Evolutionary conservation across 2,113 vertebrate genomes (phyloP).

Genomic region (Hydrochoerus hydrochaeris): DNA sequence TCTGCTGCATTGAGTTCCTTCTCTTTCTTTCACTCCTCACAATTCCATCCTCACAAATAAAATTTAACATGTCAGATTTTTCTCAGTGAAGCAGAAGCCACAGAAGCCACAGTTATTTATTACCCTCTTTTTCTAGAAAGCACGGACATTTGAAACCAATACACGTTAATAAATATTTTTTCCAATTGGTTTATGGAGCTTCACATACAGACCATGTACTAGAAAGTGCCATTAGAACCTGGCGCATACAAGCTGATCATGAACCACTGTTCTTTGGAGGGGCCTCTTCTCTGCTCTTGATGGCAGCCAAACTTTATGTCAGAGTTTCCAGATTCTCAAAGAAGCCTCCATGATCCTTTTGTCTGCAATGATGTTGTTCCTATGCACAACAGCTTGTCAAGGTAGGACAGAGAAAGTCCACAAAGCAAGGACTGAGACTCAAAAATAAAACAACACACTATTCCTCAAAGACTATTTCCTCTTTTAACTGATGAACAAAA

Average conservation of each 20-base stretch:
- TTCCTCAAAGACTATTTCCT: neutral
- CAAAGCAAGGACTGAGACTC: neutral
- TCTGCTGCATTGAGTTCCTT: neutral
- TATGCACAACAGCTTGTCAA: neutral
- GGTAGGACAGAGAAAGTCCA: neutral
- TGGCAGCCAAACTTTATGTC: neutral
- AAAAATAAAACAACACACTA: neutral
- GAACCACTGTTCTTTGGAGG: neutral
- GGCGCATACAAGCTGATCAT: neutral
- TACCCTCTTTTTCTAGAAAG: neutral
- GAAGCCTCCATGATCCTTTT: neutral
- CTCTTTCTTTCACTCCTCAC: neutral
- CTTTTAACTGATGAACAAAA: neutral
- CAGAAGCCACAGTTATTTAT: neutral
- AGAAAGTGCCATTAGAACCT: neutral
- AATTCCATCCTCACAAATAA: neutral
- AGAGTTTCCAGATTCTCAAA: neutral
- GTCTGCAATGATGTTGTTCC: neutral
- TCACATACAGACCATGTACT: too few relatives aligned
- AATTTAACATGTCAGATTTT: neutral
- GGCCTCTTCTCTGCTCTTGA: neutral
- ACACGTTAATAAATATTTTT: neutral
- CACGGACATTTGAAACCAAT: neutral
- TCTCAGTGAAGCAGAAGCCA: neutral
- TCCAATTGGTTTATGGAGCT: neutral